These are phyloP conservation scores for Gymnodraco acuticeps DNA, from an alignment of 2,797 vertebrate genomes.

Conservation along the genomic window DNA sequence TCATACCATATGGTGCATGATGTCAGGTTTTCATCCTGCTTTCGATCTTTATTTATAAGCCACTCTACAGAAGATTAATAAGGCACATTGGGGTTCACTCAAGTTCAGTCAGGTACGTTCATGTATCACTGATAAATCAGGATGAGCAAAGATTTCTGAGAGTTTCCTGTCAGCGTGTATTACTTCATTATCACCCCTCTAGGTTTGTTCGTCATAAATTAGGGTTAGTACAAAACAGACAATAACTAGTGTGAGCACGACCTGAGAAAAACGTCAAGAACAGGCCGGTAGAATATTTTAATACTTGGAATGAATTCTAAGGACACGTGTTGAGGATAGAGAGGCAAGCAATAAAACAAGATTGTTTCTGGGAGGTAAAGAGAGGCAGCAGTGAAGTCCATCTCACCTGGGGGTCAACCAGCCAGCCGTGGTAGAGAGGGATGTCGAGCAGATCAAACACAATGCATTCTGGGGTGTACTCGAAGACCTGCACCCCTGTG, in stretches of 20 bases:
- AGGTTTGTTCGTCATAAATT: background rate
- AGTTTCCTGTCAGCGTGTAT: background rate
- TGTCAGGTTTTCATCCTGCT: background rate
- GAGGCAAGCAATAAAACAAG: background rate
- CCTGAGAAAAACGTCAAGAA: background rate
- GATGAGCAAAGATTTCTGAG: conserved; percentile 1
- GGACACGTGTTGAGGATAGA: background rate
- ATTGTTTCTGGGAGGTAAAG: background rate
- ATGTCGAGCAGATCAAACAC: conserved; percentile 99
- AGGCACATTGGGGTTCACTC: background rate
- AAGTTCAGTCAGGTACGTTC: background rate
- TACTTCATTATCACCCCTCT: background rate
- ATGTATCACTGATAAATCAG: background rate
- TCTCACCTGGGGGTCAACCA: conserved; percentile 97
- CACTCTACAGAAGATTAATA: background rate
- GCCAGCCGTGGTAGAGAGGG: conserved; percentile 98
- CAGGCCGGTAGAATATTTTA: conserved; percentile 3
- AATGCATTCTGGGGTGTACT: conserved; percentile 99
- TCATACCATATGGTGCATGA: background rate
- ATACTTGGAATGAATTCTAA: background rate
- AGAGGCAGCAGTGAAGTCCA: conserved; percentile 1
- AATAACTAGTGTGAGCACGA: background rate
- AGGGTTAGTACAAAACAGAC: background rate
- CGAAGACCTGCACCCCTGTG: conserved; percentile 96
- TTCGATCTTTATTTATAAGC: conserved; percentile 5